Conservation (phyloP, 2,113 vertebrate species). For the Paedocypris sp. region DNA sequence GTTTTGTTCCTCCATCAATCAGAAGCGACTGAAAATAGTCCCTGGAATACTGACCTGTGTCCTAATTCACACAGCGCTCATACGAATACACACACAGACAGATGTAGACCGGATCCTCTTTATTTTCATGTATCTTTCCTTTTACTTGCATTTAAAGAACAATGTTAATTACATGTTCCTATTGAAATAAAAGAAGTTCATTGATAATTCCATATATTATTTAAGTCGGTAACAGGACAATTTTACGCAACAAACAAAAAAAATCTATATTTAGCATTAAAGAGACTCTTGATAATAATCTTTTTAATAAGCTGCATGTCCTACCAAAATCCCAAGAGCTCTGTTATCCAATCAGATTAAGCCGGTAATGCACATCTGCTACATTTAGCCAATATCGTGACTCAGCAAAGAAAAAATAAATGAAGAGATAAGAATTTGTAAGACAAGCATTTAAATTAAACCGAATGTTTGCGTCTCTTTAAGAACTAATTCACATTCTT, state of each 20-base stretch:
- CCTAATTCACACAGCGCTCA: too few species aligned
- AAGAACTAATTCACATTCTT: constrained; percentile 19
- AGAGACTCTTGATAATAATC: too few species aligned
- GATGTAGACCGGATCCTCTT: background rate
- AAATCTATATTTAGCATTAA: too few species aligned
- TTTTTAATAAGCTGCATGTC: too few species aligned
- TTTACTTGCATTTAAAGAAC: too few species aligned
- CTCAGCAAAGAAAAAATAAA: constrained; percentile 16
- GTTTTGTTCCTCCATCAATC: background rate
- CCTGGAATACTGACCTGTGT: background rate
- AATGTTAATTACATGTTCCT: too few species aligned
- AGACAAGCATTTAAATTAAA: background rate
- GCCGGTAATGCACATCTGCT: background rate
- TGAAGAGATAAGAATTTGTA: constrained; percentile 8
- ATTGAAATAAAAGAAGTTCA: too few species aligned
- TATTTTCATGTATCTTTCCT: background rate
- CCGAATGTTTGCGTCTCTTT: background rate
- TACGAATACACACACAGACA: background rate
- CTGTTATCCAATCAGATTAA: constrained; percentile 10
- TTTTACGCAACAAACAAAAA: too few species aligned
- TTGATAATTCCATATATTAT: too few species aligned
- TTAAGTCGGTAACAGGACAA: too few species aligned
- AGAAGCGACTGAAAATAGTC: background rate
- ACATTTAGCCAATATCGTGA: background rate
- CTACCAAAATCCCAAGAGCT: too few species aligned